Evolutionary conservation across 2,113 vertebrate genomes (phyloP).

Genomic region (Megalops atlanticus): DNA sequence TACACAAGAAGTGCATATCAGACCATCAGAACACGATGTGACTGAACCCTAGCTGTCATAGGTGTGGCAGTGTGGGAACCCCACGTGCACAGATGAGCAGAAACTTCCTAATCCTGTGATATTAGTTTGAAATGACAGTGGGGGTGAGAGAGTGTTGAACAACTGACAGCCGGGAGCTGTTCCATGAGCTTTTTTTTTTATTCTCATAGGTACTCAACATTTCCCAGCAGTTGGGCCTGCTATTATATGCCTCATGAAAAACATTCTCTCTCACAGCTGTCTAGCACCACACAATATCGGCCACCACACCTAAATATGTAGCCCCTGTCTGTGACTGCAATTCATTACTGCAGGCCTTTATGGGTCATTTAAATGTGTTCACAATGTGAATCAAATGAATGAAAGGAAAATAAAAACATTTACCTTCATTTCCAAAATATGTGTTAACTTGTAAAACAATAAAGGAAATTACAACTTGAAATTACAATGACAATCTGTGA

Average conservation of each 20-base stretch:
- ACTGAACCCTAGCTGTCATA: background rate
- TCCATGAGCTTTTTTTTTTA: background rate
- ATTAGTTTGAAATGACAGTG: background rate
- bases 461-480: slow-evolving; percentile 50
- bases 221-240: background rate
- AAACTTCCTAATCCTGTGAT: background rate
- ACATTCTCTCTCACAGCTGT: too few species aligned
- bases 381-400: background rate
- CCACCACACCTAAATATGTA: background rate
- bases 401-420: slow-evolving; percentile 35
- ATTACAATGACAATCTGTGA: background rate
- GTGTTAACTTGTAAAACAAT: slow-evolving; percentile 71
- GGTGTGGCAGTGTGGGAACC: too few species aligned
- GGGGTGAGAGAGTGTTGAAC: background rate
- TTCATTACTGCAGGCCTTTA: too few species aligned
- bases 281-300: background rate
- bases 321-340: too few species aligned
- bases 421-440: slow-evolving; percentile 75
- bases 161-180: background rate
- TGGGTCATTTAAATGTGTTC: background rate
- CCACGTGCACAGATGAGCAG: background rate
- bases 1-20: background rate
- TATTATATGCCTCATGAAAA: background rate
- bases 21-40: background rate
- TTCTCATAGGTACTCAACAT: background rate